These are phyloP conservation scores for Adineta ricciae DNA, from an alignment of 2,888 invertebrate genomes.

Conservation along the genomic window DNA sequence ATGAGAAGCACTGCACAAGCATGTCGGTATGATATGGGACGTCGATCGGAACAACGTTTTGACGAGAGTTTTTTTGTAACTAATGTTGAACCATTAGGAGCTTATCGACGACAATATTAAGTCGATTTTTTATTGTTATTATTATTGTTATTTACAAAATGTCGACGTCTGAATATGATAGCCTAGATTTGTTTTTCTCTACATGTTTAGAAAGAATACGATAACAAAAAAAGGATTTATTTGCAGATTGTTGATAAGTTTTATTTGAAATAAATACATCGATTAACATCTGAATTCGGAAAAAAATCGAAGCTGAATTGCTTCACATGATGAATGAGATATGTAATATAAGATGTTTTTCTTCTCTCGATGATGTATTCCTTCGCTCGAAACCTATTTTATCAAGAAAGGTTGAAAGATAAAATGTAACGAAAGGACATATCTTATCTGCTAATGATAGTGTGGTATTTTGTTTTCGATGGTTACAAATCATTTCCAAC, in stretches of 20 bases:
- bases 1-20: background rate
- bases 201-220: background rate
- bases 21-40: constrained; percentile 11
- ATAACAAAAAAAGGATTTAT: background rate
- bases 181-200: background rate
- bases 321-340: background rate
- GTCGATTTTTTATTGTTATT: background rate
- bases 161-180: background rate
- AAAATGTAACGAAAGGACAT: too few species aligned
- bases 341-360: too few species aligned
- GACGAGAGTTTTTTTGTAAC: constrained; percentile 1
- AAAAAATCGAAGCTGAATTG: too few species aligned
- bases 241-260: background rate
- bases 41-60: constrained; percentile 1
- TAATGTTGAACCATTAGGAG: constrained; percentile 19
- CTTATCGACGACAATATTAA: constrained; percentile 6
- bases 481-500: too few species aligned
- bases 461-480: too few species aligned
- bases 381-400: too few species aligned
- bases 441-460: too few species aligned
- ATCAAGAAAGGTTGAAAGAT: too few species aligned
- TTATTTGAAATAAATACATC: too few species aligned
- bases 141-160: background rate
- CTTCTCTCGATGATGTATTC: too few species aligned
- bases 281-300: too few species aligned